Percentiles rank a stretch among this genome's conserved stretches.
These are phyloP conservation scores for Panagrolaimus sp. DNA, from an alignment of 1,140 invertebrate genomes.

Conservation along the genomic window DNA sequence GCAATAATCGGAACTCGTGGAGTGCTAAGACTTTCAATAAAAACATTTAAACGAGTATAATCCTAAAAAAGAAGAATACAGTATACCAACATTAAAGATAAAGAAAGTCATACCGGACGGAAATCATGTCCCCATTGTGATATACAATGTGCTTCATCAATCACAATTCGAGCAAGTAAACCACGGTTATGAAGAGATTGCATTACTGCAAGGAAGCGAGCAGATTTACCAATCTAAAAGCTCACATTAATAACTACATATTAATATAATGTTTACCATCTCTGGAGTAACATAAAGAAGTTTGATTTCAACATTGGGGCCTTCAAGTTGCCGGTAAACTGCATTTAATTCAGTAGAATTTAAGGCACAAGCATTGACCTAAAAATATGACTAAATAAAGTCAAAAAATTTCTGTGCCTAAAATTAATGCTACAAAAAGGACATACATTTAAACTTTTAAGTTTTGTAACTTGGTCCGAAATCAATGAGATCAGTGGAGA, in stretches of 20 bases:
- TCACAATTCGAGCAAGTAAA: constrained; percentile 71
- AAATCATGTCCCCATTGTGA: constrained; percentile 95
- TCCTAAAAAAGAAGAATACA: too few species aligned
- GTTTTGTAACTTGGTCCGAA: constrained; percentile 78
- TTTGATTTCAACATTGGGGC: constrained; percentile 62
- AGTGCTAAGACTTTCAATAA: constrained; percentile 64
- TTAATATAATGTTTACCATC: too few species aligned
- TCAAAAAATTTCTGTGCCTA: too few species aligned
- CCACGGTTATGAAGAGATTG: constrained; percentile 68
- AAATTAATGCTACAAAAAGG: too few species aligned
- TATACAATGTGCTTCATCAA: constrained; percentile 91
- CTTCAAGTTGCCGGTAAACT: constrained; percentile 61
- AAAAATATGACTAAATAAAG: too few species aligned
- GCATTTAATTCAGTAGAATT: too few species aligned
- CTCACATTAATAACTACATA: neutral
- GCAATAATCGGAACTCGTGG: constrained; percentile 68
- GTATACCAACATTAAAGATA: too few species aligned
- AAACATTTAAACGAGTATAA: constrained; percentile 73
- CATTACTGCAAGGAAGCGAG: constrained; percentile 63
- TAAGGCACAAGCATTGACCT: too few species aligned
- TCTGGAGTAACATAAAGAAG: constrained; percentile 92
- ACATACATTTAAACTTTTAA: constrained; percentile 62
- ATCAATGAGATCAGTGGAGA: constrained; percentile 86
- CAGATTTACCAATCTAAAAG: constrained; percentile 18
- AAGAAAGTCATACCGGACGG: too few species aligned